Evolutionary conservation across 2,888 invertebrate genomes (phyloP).

Genomic region (Hypsopygia costalis): DNA sequence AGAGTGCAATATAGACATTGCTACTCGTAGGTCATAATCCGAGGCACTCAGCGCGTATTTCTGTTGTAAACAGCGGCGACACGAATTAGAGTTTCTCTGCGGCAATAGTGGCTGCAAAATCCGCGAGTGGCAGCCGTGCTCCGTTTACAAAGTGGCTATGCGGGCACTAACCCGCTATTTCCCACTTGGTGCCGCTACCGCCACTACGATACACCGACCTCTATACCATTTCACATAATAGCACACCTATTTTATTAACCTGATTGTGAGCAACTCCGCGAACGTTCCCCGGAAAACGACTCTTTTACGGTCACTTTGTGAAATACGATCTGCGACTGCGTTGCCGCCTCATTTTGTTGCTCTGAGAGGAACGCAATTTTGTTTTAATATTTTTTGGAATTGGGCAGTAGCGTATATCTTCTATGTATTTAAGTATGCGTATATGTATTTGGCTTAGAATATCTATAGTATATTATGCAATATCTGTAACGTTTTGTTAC

Average conservation of each 20-base stretch:
- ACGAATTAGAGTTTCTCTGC: constrained; percentile 32
- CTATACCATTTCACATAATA: constrained; percentile 21
- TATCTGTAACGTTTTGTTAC: no score
- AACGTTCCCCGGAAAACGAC: constrained; percentile 25
- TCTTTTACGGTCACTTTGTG: constrained; percentile 26
- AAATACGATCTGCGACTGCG: constrained; percentile 20
- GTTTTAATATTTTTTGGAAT: neutral
- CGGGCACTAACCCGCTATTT: constrained; percentile 31
- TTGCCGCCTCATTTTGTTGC: neutral
- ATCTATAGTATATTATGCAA: no score
- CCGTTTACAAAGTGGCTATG: constrained; percentile 32
- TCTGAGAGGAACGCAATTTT: neutral
- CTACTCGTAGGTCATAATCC: constrained; percentile 9
- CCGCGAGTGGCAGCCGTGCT: constrained; percentile 32
- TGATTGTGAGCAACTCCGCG: constrained; percentile 25
- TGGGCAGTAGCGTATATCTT: no score
- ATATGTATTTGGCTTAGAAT: no score
- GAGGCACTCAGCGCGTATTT: constrained; percentile 7
- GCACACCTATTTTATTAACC: constrained; percentile 34
- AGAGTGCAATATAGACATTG: neutral
- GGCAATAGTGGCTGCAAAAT: constrained; percentile 33
- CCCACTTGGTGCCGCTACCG: constrained; percentile 15
- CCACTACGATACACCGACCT: constrained; percentile 10
- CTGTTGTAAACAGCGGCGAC: constrained; percentile 30
- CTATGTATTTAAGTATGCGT: no score